Base-by-base conservation (phyloP, 2,888 invertebrate genomes). In the Podabrus alpinus region DNA sequence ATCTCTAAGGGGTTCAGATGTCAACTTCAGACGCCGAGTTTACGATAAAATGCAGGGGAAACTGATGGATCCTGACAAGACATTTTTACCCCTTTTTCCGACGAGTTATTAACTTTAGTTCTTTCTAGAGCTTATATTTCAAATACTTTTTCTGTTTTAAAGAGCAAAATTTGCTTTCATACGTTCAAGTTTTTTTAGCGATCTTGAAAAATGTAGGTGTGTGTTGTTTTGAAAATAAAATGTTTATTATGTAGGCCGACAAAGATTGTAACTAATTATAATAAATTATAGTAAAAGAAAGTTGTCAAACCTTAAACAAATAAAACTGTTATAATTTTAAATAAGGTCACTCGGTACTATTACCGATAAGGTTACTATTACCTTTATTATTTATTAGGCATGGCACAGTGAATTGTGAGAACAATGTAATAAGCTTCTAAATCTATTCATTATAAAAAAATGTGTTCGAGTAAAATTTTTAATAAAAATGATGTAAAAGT, bases 71-170 rank as follows among this genome's bases (percentile, higher is more conserved):
- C 79, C 79, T 82, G 80, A 80, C 81, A 80, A 82, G 81, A 81
- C 78, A 81, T 82, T 82, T 81, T 81, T 81, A 82, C 82, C 81
- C 81, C 81, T 82, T 82, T 82, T 77, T 77, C 74, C 66, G 68
- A 29, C 67, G 67, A 68, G 72, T 77, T 77, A 75, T 77, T 69
- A 72, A 72, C 61, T 71, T 74, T 64, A 45, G 68, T 71, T 66
- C 71, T 64, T 71, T 25, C 16, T 62, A 59, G 45, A 66, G 59
- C 61, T 70, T 75, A 67, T 67, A 74, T 69, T 71, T 72, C 71
- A 45, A 45, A 45, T 45, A 45, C 45, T 45, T 45, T n/a, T 29
- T 13, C n/a, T n/a, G 45, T 45, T 45, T 45, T 45, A n/a, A 45
- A 45, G 45, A 45, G 45, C 7, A 45, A 45, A 45, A 45, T 45